Base-by-base conservation (phyloP, 1,140 invertebrate genomes). In the Ips nitidus region DNA sequence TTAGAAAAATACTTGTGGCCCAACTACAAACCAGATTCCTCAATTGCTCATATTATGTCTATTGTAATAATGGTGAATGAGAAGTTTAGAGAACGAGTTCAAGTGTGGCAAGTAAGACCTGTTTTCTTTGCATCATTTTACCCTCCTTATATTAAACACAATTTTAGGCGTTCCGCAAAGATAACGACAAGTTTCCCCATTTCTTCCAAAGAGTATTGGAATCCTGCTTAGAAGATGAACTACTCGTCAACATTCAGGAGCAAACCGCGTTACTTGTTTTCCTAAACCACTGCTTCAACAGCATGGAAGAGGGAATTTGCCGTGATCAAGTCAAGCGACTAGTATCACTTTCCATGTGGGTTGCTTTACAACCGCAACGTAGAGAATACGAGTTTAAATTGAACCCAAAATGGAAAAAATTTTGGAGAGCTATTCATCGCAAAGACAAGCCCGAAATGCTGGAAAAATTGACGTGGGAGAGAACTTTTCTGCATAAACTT, bases 31-130 rank as follows among this genome's bases (percentile, higher is more conserved):
- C 83, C 86, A 1, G 84, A 84, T 57, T 88, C 93, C 1, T 86
- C 89, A 0, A 85, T 90, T 71, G 87, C 89, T 2, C 94, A 98
- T 81, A 88, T 97, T 70, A 89, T 99, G 88, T 98, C 96, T 0
- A 97, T 99, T 71, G 91, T 98, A 42, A 89, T 94, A 0, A 97
- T 99, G 92, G 88, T 99, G 6, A 99, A 99, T 86, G 97, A 99
- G 78, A 99, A 99, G 80, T 98, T 98, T 78, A 84, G 97, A 8
- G 98, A 99, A 83, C 83, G 97, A 73, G 94, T 99, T 7, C 91
- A 93, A 70, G 94, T 96, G n/a, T 99, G 97, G 97, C 88, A 92
- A 79, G 90, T 94, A 74, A 79, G 79, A 76, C 59, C 63, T 43
- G 22, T 36, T 8, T 50, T 8, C 37, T 62, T 52, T 62, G 50